Evolutionary conservation across 2,888 invertebrate genomes (phyloP).

Genomic region (Thalpophila matura): DNA sequence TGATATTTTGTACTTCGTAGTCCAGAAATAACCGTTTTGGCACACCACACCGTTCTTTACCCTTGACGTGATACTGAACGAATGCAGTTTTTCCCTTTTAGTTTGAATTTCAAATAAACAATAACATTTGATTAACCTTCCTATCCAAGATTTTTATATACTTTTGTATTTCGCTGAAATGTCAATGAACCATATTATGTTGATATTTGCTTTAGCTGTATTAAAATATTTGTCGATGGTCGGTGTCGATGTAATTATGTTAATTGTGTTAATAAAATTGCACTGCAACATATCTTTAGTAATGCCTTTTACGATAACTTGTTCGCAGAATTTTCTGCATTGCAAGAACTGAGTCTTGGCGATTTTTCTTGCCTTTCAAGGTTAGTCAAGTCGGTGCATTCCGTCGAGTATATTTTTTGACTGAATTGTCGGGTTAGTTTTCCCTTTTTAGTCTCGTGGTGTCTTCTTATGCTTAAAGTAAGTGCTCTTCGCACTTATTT

Average conservation of each 20-base stretch:
- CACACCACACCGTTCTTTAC: constrained; percentile 73
- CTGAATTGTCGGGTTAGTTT: constrained; percentile 8
- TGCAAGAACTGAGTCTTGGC: constrained; percentile 21
- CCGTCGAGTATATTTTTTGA: constrained; percentile 6
- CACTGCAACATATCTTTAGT: constrained; percentile 17
- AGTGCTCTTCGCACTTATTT: neutral
- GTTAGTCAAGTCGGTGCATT: constrained; percentile 29
- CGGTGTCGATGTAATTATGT: constrained; percentile 24
- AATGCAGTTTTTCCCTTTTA: constrained; percentile 47
- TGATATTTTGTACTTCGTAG: constrained; percentile 63
- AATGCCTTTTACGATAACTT: constrained; percentile 5
- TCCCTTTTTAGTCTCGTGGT: neutral
- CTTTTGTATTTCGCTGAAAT: constrained; percentile 10
- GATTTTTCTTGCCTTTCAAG: constrained; percentile 47
- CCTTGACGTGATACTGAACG: constrained; percentile 75
- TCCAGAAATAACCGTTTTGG: constrained; percentile 86
- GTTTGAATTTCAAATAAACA: neutral
- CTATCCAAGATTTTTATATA: constrained; percentile 16
- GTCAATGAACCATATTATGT: constrained; percentile 21
- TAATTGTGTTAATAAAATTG: constrained; percentile 42
- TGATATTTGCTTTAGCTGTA: constrained; percentile 20
- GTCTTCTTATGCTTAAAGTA: neutral
- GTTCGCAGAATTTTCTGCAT: constrained; percentile 30
- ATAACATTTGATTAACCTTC: neutral
- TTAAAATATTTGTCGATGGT: constrained; percentile 40